Evolutionary conservation across 1,140 invertebrate genomes (phyloP), one percentile per base, ranked within the genome.

Genomic region (Hyphantria cunea): DNA sequence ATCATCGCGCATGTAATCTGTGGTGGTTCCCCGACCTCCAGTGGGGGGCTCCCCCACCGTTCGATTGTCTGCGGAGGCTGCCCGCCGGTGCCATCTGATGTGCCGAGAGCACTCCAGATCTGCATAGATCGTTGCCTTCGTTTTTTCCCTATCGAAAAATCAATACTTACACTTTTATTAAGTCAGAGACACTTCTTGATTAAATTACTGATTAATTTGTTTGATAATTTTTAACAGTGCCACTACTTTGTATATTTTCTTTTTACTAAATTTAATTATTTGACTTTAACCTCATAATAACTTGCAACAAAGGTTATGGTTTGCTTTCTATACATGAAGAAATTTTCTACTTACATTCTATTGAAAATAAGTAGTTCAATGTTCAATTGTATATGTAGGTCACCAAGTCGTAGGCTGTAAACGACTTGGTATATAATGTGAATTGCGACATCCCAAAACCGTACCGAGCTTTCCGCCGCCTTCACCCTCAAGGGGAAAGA

Each of bases 41-140:
- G 74, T 74, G 74, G 82, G 83, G 82, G 84, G 73, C 44, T 67
- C 77, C 82, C 85, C 83, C 80, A 74, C 71, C 78, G 84, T 88
- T 90, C 85, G 87, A 87, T 90, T 90, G 87, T 90, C 87, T 90
- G 87, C 86, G 84, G 82, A 89, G 84, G 85, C 84, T 82, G 83
- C 80, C 87, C 87, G 82, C 80, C 87, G 85, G 87, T 88, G 87
- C 87, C 87, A 90, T 88, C 87, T 90, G 87, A 90, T 88, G 85
- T 90, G 84, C 85, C 82, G 87, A 90, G 87, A 90, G 84, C 85
- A 86, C 87, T 88, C 84, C 84, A 90, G 87, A 90, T 90, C 87
- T 90, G 87, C 87, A 90, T 90, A 90, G 87, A 90, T 86, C 87
- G 87, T 90, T 89, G 87, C 83, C 87, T 90, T 90, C 87, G 82